Evolutionary conservation across 2,888 invertebrate species (phyloP).

Genomic region (Furcula furcula): DNA sequence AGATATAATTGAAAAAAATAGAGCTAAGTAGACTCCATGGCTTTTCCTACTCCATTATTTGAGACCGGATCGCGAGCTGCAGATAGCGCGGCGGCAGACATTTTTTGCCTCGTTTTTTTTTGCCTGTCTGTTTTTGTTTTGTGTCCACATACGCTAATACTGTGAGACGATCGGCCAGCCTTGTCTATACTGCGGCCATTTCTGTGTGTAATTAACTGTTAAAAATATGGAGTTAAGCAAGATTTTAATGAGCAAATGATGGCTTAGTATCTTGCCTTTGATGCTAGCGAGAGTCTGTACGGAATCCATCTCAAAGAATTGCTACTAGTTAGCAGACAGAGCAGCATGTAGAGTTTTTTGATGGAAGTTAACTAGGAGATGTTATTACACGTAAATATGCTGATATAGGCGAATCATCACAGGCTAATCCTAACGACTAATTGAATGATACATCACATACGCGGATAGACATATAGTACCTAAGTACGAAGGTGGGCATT

Average conservation of each 20-base stretch:
- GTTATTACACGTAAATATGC: no score
- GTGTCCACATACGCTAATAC: conserved; percentile 64
- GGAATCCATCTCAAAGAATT: not conserved
- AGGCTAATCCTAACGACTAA: no score
- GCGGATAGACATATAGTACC: no score
- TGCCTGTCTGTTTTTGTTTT: conserved; percentile 51
- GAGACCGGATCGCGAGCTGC: conserved; percentile 71
- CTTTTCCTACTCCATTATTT: conserved; percentile 47
- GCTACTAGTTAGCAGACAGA: not conserved
- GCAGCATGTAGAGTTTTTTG: no score
- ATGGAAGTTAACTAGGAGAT: no score
- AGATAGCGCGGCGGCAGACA: conserved; percentile 73
- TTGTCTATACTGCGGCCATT: not conserved
- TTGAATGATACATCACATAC: no score
- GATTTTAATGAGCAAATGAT: not conserved
- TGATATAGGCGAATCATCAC: no score
- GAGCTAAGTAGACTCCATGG: conserved; percentile 34
- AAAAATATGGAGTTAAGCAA: not conserved
- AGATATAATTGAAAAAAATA: not conserved
- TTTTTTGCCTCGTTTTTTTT: conserved; percentile 62
- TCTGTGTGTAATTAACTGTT: not conserved
- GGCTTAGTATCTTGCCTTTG: not conserved
- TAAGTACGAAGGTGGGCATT: no score
- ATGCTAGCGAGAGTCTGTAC: not conserved
- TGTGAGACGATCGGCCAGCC: conserved; percentile 27